A percentile compares a stretch with the other conserved stretches of the same genome.
Conservation (phyloP, 2,113 vertebrate species). For the Syrmaticus mikado region DNA sequence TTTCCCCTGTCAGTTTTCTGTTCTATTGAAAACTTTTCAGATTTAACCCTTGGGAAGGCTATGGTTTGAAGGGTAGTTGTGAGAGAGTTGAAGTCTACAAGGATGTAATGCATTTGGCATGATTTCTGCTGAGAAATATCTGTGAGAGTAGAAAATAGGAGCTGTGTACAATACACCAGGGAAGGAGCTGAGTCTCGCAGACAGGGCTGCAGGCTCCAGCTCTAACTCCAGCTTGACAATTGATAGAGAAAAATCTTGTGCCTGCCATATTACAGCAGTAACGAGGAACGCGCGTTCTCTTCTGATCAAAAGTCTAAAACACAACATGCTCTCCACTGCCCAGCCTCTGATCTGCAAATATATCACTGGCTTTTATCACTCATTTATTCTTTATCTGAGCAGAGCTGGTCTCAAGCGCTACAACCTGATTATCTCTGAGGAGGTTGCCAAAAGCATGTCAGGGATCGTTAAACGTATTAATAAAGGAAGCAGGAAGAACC, state of each 20-base stretch:
- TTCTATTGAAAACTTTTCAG: not conserved
- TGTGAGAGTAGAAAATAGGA: not conserved
- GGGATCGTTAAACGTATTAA: not conserved
- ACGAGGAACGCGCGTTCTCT: not conserved
- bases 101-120: not conserved
- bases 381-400: conserved; percentile 5
- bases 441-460: conserved; percentile 58
- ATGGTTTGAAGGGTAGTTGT: not conserved
- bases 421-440: conserved; percentile 30
- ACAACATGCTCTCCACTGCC: not conserved
- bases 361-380: conserved; percentile 58
- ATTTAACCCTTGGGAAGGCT: not conserved
- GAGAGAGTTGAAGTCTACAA: not conserved
- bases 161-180: not conserved
- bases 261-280: conserved; percentile 12
- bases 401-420: conserved; percentile 30
- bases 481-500: conserved; percentile 44
- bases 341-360: conserved; percentile 35
- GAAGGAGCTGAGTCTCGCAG: not conserved
- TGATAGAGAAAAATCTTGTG: not conserved
- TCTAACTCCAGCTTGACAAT: not conserved
- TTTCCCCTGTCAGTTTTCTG: not conserved
- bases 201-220: conserved; percentile 36
- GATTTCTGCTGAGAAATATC: conserved; percentile 6
- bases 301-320: conserved; percentile 21